Base-by-base conservation (phyloP, 2,113 vertebrate genomes). In the Apeltes quadracus region DNA sequence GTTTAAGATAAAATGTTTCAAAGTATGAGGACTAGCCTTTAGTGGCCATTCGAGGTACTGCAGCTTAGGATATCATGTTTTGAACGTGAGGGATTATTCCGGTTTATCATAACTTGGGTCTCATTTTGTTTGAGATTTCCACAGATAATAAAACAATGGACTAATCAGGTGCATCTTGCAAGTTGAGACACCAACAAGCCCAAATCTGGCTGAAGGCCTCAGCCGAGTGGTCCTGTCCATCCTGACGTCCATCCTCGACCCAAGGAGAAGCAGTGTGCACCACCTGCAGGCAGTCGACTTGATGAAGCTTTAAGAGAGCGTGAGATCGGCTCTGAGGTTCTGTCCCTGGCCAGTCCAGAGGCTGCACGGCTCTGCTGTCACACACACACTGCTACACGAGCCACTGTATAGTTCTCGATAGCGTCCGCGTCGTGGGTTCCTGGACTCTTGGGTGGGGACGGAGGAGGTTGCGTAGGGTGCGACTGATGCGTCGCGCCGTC, bases 361-460 rank as follows among this genome's bases (percentile, higher is more conserved):
- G 50, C 43, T 10, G 25, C 61, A 63, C 59, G 53, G 72, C 70
- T 74, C 71, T 34, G 69, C 62, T 61, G 75, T 69, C 27, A 50
- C 76, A 72, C 67, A 25, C 63, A 69, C 29, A 22, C 59, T 84
- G 75, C 77, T 89, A 76, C 78, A 75, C 44, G 29, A 73, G 69
- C 72, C 62, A 39, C 78, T 88, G 81, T 87, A 86, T 68, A 88
- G 86, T 87, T 89, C 83, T 84, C 73, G 84, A 86, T 84, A 78
- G 39, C 4, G 39, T 41, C 11, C 5, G 41, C 16, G 41, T 16
- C 9, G 38, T 13, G 57, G 34, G n/a, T 59, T 29, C 73, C 70
- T 61, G 68, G 72, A 74, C 67, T 57, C 39, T 16, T 13, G 58
- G 43, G 29, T 55, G 50, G 68, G 58, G 67, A 68, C 58, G 48